Evolutionary conservation across 2,888 invertebrate species (phyloP).

Genomic region (Patella pellucida): DNA sequence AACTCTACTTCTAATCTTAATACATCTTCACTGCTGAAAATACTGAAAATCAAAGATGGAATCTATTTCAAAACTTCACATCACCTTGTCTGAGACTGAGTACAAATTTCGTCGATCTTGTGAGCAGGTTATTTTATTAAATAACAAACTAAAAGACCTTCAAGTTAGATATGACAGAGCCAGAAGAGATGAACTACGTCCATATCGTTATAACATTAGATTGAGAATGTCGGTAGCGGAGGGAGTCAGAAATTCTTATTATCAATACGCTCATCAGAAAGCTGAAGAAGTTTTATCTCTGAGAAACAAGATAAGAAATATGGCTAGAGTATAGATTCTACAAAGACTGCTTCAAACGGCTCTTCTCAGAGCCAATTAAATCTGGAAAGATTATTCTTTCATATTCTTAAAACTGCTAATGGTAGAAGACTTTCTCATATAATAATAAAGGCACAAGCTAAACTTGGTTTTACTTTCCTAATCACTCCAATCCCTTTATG

Average conservation of each 20-base stretch:
- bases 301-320: not conserved
- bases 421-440: too few species aligned
- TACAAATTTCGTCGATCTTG: conserved; percentile 16
- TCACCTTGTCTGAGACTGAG: conserved; percentile 12
- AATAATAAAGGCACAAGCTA: too few species aligned
- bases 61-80: not conserved
- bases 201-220: conserved; percentile 17
- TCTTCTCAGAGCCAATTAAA: too few species aligned
- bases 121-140: conserved; percentile 18
- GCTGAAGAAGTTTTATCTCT: conserved; percentile 13
- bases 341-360: too few species aligned
- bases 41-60: conserved; percentile 28
- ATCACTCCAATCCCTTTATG: too few species aligned
- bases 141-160: conserved; percentile 17
- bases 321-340: too few species aligned
- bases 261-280: conserved; percentile 18
- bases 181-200: conserved; percentile 6
- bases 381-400: too few species aligned
- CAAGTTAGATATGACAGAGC: conserved; percentile 20
- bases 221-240: conserved; percentile 14
- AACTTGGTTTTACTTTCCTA: too few species aligned
- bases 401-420: too few species aligned
- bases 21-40: not conserved
- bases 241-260: conserved; percentile 21
- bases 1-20: too few species aligned